phyloP scores from a whole-genome alignment of 2,888 invertebrate genomes.

The Sialis lutaria region DNA sequence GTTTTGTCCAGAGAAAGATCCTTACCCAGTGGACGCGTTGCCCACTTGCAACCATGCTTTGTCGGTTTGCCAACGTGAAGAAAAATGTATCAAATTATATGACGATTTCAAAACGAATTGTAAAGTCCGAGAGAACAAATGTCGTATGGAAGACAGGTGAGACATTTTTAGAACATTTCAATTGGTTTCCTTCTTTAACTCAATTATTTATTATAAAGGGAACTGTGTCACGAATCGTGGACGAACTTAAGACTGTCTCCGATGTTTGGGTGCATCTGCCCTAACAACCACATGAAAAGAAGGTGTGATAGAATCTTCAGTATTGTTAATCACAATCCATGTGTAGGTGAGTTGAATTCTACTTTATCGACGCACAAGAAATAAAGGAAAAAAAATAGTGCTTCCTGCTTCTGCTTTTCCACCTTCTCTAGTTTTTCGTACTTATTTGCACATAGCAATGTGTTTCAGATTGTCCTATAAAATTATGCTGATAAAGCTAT shows the following conservation, averaged over 20 bases:
- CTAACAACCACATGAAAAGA: constrained; percentile 74
- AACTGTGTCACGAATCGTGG: constrained; percentile 76
- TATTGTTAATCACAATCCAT: constrained; percentile 83
- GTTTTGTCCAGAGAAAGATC: constrained; percentile 62
- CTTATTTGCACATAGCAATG: no score
- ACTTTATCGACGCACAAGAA: no score
- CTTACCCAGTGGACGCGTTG: constrained; percentile 73
- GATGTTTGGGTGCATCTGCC: constrained; percentile 86
- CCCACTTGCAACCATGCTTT: constrained; percentile 82
- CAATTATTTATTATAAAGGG: constrained; percentile 30
- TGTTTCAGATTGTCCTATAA: no score
- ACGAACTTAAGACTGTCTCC: constrained; percentile 70
- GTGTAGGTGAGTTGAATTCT: constrained; percentile 60
- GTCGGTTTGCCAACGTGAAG: constrained; percentile 67
- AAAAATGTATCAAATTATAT: constrained; percentile 63
- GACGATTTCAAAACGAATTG: constrained; percentile 78
- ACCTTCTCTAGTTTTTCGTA: no score
- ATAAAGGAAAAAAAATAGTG: no score
- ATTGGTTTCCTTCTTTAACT: no score
- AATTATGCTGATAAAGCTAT: no score
- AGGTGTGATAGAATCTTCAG: constrained; percentile 78
- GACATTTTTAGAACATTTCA: constrained; percentile 12
- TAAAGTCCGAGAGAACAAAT: constrained; percentile 71
- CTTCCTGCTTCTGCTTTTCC: no score
- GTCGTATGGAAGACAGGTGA: constrained; percentile 80